Evolutionary conservation across 2,888 invertebrate genomes (phyloP).

Genomic region (Neocrepidodera transversa): DNA sequence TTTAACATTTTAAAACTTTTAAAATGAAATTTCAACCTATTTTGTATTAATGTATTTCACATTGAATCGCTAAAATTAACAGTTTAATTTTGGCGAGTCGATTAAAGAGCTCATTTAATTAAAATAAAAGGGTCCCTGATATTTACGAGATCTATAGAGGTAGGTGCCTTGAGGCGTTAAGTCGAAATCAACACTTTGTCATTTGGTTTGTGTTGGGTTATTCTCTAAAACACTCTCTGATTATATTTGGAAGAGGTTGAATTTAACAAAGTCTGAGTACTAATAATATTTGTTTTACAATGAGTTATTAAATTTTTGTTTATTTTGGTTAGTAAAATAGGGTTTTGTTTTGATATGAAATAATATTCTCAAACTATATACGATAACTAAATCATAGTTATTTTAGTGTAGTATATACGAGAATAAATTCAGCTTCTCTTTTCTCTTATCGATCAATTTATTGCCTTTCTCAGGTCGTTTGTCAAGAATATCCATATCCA

Average conservation of each 20-base stretch:
- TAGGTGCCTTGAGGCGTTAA: neutral
- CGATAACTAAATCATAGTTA: too few relatives aligned
- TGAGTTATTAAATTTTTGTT: too few relatives aligned
- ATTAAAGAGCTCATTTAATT: neutral
- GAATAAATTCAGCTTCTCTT: conserved; percentile 5
- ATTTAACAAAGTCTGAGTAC: too few relatives aligned
- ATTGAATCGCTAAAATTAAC: neutral
- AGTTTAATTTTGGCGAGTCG: neutral
- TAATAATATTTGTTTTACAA: too few relatives aligned
- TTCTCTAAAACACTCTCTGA: too few relatives aligned
- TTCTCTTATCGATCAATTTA: conserved; percentile 13
- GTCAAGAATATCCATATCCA: conserved; percentile 1
- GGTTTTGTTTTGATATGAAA: too few relatives aligned
- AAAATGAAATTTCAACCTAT: too few relatives aligned
- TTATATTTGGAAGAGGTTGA: too few relatives aligned
- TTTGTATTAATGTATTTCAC: too few relatives aligned
- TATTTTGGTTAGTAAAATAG: too few relatives aligned
- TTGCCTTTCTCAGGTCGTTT: conserved; percentile 1
- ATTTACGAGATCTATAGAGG: neutral
- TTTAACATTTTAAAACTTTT: too few relatives aligned
- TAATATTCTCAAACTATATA: too few relatives aligned
- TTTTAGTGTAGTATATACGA: neutral
- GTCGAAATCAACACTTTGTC: neutral
- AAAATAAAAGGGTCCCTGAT: neutral
- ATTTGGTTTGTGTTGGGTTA: neutral